A percentile compares a stretch with the other conserved stretches of the same genome.
phyloP scores from a whole-genome alignment of 92 coral and sea anemone genomes.

The Epizoanthus scotinus region DNA sequence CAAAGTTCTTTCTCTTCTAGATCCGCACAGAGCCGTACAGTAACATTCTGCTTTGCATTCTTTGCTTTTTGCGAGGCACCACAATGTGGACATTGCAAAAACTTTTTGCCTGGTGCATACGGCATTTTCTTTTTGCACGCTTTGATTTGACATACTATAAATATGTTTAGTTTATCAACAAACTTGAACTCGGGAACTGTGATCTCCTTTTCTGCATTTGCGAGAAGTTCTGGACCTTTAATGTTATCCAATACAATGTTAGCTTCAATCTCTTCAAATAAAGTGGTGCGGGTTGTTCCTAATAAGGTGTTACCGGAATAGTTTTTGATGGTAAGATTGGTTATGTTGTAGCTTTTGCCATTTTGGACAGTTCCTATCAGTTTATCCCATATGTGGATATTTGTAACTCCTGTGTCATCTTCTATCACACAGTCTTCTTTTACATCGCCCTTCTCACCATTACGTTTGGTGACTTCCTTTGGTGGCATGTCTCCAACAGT shows the following conservation, averaged over 20 bases:
- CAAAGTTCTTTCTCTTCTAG: too few relatives aligned
- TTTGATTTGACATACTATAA: conserved; percentile 50
- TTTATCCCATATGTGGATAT: conserved; percentile 52
- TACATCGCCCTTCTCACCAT: conserved; percentile 43
- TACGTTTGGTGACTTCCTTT: conserved; percentile 52
- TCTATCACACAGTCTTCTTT: conserved; percentile 59
- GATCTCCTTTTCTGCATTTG: conserved; percentile 45
- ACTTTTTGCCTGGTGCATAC: conserved; percentile 11
- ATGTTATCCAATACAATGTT: conserved; percentile 18
- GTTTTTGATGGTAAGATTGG: conserved; percentile 45
- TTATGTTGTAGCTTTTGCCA: conserved; percentile 41
- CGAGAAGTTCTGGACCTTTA: conserved; percentile 48
- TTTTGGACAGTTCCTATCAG: conserved; percentile 23
- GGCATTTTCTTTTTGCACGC: conserved; percentile 56
- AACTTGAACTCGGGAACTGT: conserved; percentile 47
- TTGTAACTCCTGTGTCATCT: conserved; percentile 54
- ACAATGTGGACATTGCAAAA: conserved; percentile 27
- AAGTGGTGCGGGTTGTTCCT: conserved; percentile 50
- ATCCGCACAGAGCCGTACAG: too few relatives aligned
- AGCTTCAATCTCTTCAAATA: conserved; percentile 46
- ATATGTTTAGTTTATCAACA: conserved; percentile 48
- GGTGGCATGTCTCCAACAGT: conserved; percentile 56
- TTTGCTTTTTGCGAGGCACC: conserved; percentile 33
- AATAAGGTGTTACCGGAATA: conserved; percentile 52
- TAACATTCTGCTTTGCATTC: too few relatives aligned